phyloP scores from a whole-genome alignment of 2,113 vertebrate species.

The Anolis carolinensis region DNA sequence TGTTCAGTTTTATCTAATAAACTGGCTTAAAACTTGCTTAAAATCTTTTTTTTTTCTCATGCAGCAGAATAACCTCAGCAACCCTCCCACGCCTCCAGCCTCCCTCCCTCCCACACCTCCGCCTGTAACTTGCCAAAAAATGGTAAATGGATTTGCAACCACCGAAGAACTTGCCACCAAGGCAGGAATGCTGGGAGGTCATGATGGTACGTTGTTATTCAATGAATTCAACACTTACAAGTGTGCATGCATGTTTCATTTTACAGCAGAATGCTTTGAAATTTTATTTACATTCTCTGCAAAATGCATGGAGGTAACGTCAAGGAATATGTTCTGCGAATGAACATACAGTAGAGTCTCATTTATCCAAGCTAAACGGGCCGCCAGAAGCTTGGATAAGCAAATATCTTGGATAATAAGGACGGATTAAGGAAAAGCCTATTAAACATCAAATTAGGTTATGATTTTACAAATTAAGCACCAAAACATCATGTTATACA shows the following conservation, averaged over 20 bases:
- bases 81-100: slow-evolving; percentile 95
- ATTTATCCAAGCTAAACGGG: too few species aligned
- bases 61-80: slow-evolving; percentile 97
- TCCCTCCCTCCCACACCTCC: slow-evolving; percentile 97
- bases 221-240: neutral
- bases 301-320: neutral
- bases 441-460: too few species aligned
- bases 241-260: neutral
- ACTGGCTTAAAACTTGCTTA: slow-evolving; percentile 49
- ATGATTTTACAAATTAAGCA: too few species aligned
- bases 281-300: too few species aligned
- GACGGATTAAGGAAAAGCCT: too few species aligned
- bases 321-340: too few species aligned
- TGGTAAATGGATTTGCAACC: slow-evolving; percentile 93
- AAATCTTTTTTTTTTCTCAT: slow-evolving; percentile 57
- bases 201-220: slow-evolving; percentile 77
- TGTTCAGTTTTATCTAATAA: neutral
- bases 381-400: too few species aligned
- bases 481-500: too few species aligned
- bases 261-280: neutral
- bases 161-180: slow-evolving; percentile 90
- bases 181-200: slow-evolving; percentile 82
- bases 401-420: too few species aligned
- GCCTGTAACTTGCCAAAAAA: slow-evolving; percentile 89
- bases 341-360: too few species aligned